Percentiles rank a stretch among this genome's conserved stretches.
These are phyloP conservation scores for Ophraella communa DNA, from an alignment of 2,888 invertebrate species.

Conservation along the genomic window DNA sequence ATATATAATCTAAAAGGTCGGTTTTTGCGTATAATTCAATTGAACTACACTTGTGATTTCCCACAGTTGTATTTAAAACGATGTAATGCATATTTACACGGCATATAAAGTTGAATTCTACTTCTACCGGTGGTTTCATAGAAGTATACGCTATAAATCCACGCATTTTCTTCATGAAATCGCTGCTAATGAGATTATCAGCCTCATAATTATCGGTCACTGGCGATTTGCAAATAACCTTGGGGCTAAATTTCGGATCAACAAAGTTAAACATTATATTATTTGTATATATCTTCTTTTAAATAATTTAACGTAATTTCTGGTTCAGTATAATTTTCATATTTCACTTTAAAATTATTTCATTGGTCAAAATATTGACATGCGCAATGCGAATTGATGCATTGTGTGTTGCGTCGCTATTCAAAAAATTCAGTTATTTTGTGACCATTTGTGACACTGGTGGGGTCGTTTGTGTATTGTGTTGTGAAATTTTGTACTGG, in stretches of 20 bases:
- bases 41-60: constrained; percentile 71
- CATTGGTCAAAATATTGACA: neutral
- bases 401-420: neutral
- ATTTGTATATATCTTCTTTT: too few relatives aligned
- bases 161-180: constrained; percentile 59
- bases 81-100: constrained; percentile 69
- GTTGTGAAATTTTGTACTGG: neutral
- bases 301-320: too few relatives aligned
- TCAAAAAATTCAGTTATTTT: neutral
- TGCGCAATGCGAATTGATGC: too few relatives aligned
- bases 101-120: constrained; percentile 71
- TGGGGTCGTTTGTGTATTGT: neutral
- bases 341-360: neutral
- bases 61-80: constrained; percentile 68
- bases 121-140: constrained; percentile 74
- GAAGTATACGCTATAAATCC: constrained; percentile 76
- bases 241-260: constrained; percentile 65
- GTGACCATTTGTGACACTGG: neutral
- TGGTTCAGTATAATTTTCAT: neutral
- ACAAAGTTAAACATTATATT: constrained; percentile 67
- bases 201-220: constrained; percentile 70
- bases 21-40: constrained; percentile 69
- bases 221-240: constrained; percentile 65
- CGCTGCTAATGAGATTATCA: constrained; percentile 67
- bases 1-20: constrained; percentile 46